Evolutionary conservation across 1,140 invertebrate species (phyloP), one percentile per base, ranked within the genome.

Genomic region (Trichoplusia ni): DNA sequence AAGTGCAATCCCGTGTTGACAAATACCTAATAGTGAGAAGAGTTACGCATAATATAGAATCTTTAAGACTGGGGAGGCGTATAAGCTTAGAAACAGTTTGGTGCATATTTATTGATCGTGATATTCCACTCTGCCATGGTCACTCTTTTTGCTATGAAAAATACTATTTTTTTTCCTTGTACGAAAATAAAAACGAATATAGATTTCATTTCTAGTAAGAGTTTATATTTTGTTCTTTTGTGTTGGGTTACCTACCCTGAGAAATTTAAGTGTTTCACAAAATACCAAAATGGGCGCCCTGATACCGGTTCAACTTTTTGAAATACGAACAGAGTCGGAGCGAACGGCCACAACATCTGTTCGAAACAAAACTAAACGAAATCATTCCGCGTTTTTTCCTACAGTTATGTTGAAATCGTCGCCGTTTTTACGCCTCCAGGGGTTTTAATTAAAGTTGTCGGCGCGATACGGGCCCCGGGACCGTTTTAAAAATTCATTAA

Each of bases 401-500:
- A 27, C 51, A 68, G 63, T 73, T 74, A 74, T 77, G 71, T 69
- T 63, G 67, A 66, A 74, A 71, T 64, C 51, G 67, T 67, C 70
- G 65, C 54, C 51, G 56, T 67, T 73, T 64, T 53, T 64, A 64
- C 61, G 49, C 64, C 29, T 44, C 64, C 47, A 60, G 51, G 71
- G 33, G 69, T 76, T 49, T 76, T 76, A 77, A 77, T 77, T 77
- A 77, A 77, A 77, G 49, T 69, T 71, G 71, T 71, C 61, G 68
- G 60, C 29, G 62, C 63, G 42, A 63, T 64, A 75, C 66, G 38
- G 35, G 11, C 35, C 25, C 54, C 64, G 46, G 59, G 31, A 33
- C 53, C 59, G 67, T 64, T 74, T 74, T 67, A 69, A 77, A 73
- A 77, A 77, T 71, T 74, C 68, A 75, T 69, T 72, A 66, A 68